A percentile compares a stretch with the other conserved stretches of the same genome.
phyloP scores from a whole-genome alignment of 1,140 invertebrate species.

The Trichoplusia ni region DNA sequence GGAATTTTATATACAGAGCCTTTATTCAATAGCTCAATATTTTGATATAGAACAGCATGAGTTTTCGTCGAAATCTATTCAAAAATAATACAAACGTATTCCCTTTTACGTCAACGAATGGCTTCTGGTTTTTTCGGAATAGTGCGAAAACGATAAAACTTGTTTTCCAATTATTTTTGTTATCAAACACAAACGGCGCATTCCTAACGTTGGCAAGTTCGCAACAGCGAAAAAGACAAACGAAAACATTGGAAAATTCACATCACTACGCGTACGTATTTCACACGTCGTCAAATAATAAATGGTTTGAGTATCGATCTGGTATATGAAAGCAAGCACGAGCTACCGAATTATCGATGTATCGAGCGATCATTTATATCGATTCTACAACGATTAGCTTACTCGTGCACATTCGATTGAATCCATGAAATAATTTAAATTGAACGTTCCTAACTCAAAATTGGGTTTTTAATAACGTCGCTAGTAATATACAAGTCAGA shows the following conservation, averaged over 20 bases:
- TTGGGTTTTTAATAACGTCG: slow-evolving; percentile 3
- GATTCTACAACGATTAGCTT: slow-evolving; percentile 17
- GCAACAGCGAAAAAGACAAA: slow-evolving; percentile 3
- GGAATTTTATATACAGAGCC: too few relatives aligned
- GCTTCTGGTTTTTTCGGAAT: not conserved
- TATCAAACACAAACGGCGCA: not conserved
- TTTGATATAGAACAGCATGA: too few relatives aligned
- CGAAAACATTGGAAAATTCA: slow-evolving; percentile 3
- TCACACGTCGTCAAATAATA: slow-evolving; percentile 26
- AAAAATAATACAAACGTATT: too few relatives aligned
- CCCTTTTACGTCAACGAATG: not conserved
- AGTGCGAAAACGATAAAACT: not conserved
- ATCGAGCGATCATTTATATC: slow-evolving; percentile 24
- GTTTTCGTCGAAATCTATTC: too few relatives aligned
- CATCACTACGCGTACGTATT: slow-evolving; percentile 11
- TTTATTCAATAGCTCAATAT: too few relatives aligned
- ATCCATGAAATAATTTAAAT: too few relatives aligned
- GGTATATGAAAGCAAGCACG: slow-evolving; percentile 16
- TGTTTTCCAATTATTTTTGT: not conserved
- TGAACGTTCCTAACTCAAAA: too few relatives aligned
- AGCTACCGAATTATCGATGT: slow-evolving; percentile 10
- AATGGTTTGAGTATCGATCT: slow-evolving; percentile 17
- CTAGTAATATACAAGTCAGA: not conserved
- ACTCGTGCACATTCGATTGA: not conserved
- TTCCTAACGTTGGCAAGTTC: slow-evolving; percentile 1